These are phyloP conservation scores for Bombyx mori DNA, from an alignment of 1,140 invertebrate species.

Conservation along the genomic window ASM3026992v2 NC_085124.1:6778001-6778500, in stretches of 20 bases:
- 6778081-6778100: slow-evolving; percentile 3
- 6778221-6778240: slow-evolving; percentile 42
- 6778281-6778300: slow-evolving; percentile 6
- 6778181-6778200: slow-evolving; percentile 23
- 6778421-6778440: too few relatives aligned
- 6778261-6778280: slow-evolving; percentile 10
- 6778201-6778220: slow-evolving; percentile 27
- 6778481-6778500: too few relatives aligned
- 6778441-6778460: too few relatives aligned
- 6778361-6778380: too few relatives aligned
- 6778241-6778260: slow-evolving; percentile 26
- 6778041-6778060: slow-evolving; percentile 2
- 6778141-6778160: slow-evolving; percentile 20
- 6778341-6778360: too few relatives aligned
- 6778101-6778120: slow-evolving; percentile 15
- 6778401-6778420: too few relatives aligned
- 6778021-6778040: not conserved
- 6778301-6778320: too few relatives aligned
- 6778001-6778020: too few relatives aligned
- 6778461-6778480: too few relatives aligned
- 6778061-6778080: not conserved
- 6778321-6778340: too few relatives aligned
- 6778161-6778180: slow-evolving; percentile 8
- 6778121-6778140: slow-evolving; percentile 17
- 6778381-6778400: too few relatives aligned